Base-by-base conservation (phyloP, 2,113 vertebrate genomes). In the Balaeniceps rex region DNA sequence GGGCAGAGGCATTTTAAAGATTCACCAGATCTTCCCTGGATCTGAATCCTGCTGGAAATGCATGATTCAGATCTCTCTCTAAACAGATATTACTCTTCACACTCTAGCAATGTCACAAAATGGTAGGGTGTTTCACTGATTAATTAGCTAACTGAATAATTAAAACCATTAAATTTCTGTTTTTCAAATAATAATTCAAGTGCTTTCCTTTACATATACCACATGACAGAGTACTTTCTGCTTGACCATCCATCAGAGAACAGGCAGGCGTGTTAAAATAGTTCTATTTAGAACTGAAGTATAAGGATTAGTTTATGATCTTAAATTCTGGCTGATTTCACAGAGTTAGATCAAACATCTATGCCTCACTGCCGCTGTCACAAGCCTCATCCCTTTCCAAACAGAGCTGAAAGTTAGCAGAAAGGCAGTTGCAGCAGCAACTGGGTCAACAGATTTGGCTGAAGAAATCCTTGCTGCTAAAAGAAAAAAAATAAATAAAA, bases 361-460 rank as follows among this genome's bases (percentile, higher is more conserved):
- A 26, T 36, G 36, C 71, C 77, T 89, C 46, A 46, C 44, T 90
- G 65, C 81, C 80, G 38, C 9, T 94, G 86, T 75, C 78, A 75
- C 74, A 96, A 91, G 61, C 77, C 61, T 94, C 78, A 52, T 46
- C 87, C 88, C 87, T 82, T 61, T 40, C 65, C 91, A 89, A 89
- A 91, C 44, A 83, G 75, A 74, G 78, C 42, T 80, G 54, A 80
- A 80, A 94, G 89, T 55, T 36, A 72, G 71, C 4, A 40, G 88
- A 51, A 94, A 95, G 69, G 76, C 83, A 87, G 88, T 69, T 86
- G 63, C 83, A 74, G 87, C n/a, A 87, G 77, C 82, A 94, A 93
- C 0, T 71, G 75, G 94, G 89, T 89, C 93, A 97, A 85, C 29
- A 51, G 68, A 83, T 77, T 54, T 54, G 66, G 61, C 77, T 91